Percentiles rank a stretch among this genome's conserved stretches.
Conservation (phyloP, 2,888 invertebrate species). For the Strigamia crassipes region DNA sequence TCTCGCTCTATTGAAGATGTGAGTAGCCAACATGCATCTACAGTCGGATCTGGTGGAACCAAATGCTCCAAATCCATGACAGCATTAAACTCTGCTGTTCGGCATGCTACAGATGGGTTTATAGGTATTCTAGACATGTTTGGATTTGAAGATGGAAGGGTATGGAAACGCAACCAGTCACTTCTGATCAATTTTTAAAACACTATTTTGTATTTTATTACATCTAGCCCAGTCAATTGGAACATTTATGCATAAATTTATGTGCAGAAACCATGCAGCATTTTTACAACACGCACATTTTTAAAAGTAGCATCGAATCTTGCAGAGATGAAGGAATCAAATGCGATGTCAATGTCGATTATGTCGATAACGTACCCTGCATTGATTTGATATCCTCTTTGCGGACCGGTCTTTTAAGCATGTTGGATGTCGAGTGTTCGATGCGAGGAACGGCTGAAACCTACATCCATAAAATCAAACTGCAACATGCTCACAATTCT, state of each 20-base stretch:
- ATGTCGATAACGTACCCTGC: conserved; percentile 93
- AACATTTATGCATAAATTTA: conserved; percentile 91
- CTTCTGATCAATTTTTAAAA: neutral
- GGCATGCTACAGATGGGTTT: conserved; percentile 92
- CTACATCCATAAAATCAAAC: conserved; percentile 78
- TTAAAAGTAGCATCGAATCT: conserved; percentile 90
- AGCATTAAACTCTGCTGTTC: conserved; percentile 85
- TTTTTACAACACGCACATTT: conserved; percentile 95
- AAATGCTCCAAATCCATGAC: conserved; percentile 78
- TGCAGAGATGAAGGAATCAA: conserved; percentile 91
- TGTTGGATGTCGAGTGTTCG: conserved; percentile 90
- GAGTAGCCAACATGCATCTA: conserved; percentile 82
- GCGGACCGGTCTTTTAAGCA: conserved; percentile 86
- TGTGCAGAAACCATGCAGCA: conserved; percentile 98
- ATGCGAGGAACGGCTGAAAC: conserved; percentile 79
- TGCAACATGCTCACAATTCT: conserved; percentile 80
- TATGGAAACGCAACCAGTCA: conserved; percentile 51
- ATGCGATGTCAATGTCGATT: conserved; percentile 87
- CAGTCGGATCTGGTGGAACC: conserved; percentile 78
- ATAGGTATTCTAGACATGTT: conserved; percentile 96
- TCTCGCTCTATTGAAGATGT: conserved; percentile 59
- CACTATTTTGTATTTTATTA: neutral
- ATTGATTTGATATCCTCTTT: conserved; percentile 92
- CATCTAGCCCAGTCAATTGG: conserved; percentile 76
- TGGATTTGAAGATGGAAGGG: conserved; percentile 89